Base-by-base conservation (phyloP, 2,113 vertebrate genomes). In the Gambusia holbrooki region DNA sequence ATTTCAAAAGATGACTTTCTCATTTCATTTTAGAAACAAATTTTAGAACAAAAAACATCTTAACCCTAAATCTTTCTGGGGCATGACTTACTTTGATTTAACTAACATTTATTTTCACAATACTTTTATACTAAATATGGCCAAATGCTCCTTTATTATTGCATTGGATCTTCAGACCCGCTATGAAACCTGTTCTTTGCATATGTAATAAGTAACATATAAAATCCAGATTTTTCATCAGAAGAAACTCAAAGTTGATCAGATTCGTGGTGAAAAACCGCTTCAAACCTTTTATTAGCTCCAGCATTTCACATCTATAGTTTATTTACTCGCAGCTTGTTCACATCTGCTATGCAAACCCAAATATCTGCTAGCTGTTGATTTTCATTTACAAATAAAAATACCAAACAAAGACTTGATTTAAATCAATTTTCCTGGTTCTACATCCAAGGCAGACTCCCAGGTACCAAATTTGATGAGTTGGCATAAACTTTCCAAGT, bases 401-500 rank as follows among this genome's bases (percentile, higher is more conserved):
- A 75, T 19, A 60, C 19, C 3, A 74, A 45, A 62, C 45, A 63
- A 69, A 71, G 61, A 71, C 79, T 79, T 71, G 69, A 86, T 84
- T 80, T 22, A 81, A 79, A 12, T 84, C 66, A 79, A 71, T 76
- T 58, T 51, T 74, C 73, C 74, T 1, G 6, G 79, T 62, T 81
- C 42, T 33, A 51, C 66, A 60, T 22, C 33, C 0, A 58, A 58
- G 51, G 25, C 19, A 58, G 45, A 85, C 35, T 81, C 84, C 71
- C 62, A 58, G 84, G 87, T 84, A 85, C 89, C 81, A 32, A 62
- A 61, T 79, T 73, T 66, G 66, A 71, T 88, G 88, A 89, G 91
- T 77, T 87, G 86, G 84, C 77, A 82, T 74, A 83, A 40, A 62
- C 62, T 85, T 71, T 85, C 74, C 29, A 67, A 12, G 28, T 85